phyloP scores from a whole-genome alignment of 2,113 vertebrate genomes.

The Butastur rufipennis region DNA sequence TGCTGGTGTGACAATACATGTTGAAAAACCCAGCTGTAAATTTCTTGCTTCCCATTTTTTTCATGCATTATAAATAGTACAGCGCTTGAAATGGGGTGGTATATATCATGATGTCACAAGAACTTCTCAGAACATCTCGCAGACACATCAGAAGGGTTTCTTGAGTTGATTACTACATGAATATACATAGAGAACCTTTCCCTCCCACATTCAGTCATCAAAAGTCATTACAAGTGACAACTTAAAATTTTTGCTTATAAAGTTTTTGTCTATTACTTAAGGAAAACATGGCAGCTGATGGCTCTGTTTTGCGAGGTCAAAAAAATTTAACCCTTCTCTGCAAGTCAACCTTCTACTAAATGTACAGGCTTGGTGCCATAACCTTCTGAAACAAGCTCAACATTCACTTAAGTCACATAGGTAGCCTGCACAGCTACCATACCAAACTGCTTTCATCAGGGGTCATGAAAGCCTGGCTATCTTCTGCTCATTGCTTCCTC shows the following conservation, averaged over 20 bases:
- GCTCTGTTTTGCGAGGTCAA: not conserved
- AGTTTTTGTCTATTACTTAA: not conserved
- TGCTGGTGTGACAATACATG: not conserved
- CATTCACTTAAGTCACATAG: not conserved
- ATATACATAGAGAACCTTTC: not conserved
- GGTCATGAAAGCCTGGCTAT: not conserved
- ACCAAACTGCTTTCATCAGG: not conserved
- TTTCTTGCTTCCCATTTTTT: not conserved
- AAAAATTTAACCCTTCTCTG: not conserved
- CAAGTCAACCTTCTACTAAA: not conserved
- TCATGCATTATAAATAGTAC: not conserved
- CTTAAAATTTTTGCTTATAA: not conserved
- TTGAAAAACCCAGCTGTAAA: not conserved
- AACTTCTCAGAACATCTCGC: not conserved
- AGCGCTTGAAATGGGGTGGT: not conserved
- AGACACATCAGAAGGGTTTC: not conserved
- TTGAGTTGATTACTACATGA: not conserved
- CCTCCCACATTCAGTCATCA: not conserved
- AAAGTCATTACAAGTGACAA: not conserved
- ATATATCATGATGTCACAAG: not conserved
- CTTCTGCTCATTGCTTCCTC: conserved; percentile 46
- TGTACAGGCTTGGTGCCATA: not conserved
- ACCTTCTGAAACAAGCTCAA: not conserved
- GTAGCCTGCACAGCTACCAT: not conserved
- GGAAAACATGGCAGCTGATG: not conserved